Evolutionary conservation across 1,140 invertebrate species (phyloP).

Genomic region (Colletes latitarsis): DNA sequence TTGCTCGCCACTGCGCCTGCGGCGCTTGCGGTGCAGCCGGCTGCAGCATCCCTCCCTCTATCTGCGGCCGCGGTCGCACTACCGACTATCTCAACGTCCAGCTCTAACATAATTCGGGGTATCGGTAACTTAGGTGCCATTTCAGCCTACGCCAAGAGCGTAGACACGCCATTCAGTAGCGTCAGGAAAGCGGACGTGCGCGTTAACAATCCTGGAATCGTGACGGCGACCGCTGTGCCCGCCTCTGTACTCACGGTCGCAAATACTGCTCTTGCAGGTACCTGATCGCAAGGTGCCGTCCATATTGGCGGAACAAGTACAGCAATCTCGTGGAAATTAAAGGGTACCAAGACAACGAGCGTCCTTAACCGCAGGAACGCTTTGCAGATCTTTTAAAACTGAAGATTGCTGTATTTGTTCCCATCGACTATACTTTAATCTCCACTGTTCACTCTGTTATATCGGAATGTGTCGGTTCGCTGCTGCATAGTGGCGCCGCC

Average conservation of each 20-base stretch:
- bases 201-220: constrained; percentile 67
- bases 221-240: constrained; percentile 52
- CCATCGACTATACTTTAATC: not conserved
- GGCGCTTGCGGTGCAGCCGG: constrained; percentile 37
- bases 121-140: constrained; percentile 62
- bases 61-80: constrained; percentile 26
- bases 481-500: not conserved
- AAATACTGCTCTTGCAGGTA: constrained; percentile 46
- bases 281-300: constrained; percentile 32
- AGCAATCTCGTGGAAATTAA: no score
- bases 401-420: no score
- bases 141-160: constrained; percentile 57
- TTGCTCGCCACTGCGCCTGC: constrained; percentile 51
- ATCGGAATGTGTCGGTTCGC: not conserved
- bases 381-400: no score
- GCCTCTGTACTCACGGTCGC: constrained; percentile 37
- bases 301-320: no score
- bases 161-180: constrained; percentile 68
- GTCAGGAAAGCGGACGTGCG: constrained; percentile 66
- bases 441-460: not conserved
- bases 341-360: no score
- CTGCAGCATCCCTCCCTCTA: constrained; percentile 22
- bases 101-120: constrained; percentile 54
- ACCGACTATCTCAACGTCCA: constrained; percentile 48
- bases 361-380: no score